Evolutionary conservation across 2,113 vertebrate species (phyloP).

Genomic region (Vireo altiloquus): DNA sequence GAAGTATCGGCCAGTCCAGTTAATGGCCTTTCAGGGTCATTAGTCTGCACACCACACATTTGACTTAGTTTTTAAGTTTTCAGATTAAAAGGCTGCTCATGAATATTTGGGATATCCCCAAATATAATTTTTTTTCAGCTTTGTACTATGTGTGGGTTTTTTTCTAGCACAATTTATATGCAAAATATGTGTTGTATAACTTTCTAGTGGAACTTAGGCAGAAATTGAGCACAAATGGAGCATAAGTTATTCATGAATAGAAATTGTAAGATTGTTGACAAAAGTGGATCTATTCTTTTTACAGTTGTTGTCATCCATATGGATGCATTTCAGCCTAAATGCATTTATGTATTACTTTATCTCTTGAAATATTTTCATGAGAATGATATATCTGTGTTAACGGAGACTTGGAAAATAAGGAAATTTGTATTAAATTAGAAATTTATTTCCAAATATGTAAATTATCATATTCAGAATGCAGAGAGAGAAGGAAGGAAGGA

Average conservation of each 20-base stretch:
- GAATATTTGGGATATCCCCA: background rate
- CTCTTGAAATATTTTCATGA: background rate
- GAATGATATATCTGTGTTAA: background rate
- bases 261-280: constrained; percentile 43
- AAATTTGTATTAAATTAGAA: background rate
- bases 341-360: background rate
- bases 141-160: background rate
- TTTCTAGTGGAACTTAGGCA: background rate
- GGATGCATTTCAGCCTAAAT: background rate
- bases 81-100: background rate
- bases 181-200: background rate
- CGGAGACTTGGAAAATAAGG: background rate
- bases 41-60: background rate
- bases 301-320: constrained; percentile 17
- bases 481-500: accelerated
- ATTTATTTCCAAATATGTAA: background rate
- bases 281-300: background rate
- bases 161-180: constrained; percentile 8
- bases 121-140: background rate
- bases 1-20: background rate
- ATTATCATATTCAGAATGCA: background rate
- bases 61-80: background rate
- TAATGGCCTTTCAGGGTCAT: background rate
- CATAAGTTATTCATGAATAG: constrained; percentile 47
- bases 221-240: constrained; percentile 29